These are phyloP conservation scores for Narcine bancroftii DNA, from an alignment of 2,113 vertebrate genomes.

Conservation along the genomic window DNA sequence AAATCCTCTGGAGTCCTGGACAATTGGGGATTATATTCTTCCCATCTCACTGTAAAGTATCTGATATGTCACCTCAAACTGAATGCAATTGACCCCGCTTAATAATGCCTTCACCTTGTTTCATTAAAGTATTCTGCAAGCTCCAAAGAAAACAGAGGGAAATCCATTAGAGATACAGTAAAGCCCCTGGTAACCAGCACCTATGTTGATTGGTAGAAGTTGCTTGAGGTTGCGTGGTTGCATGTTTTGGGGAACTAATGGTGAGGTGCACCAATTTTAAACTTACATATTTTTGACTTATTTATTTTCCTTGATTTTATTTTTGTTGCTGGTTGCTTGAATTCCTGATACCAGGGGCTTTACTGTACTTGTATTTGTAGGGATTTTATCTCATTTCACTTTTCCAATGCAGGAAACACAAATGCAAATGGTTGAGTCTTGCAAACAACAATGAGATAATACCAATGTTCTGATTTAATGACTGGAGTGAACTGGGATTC, in stretches of 20 bases:
- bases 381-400: background rate
- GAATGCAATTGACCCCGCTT: background rate
- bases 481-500: too few species aligned
- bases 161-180: background rate
- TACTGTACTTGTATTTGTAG: background rate
- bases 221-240: too few species aligned
- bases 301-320: too few species aligned
- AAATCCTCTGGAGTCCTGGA: background rate
- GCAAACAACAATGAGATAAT: background rate
- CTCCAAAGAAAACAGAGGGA: background rate
- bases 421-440: background rate
- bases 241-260: too few species aligned
- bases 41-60: background rate
- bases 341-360: too few species aligned
- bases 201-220: too few species aligned
- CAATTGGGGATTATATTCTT: background rate
- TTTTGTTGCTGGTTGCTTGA: too few species aligned
- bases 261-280: too few species aligned
- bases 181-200: too few species aligned
- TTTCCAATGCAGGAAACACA: background rate
- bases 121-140: background rate
- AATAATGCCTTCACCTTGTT: too few species aligned
- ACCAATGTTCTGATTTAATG: background rate
- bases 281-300: too few species aligned
- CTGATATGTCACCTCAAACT: background rate